These are phyloP conservation scores for Agrypnus murinus DNA, from an alignment of 2,888 invertebrate genomes.

Conservation along the genomic window DNA sequence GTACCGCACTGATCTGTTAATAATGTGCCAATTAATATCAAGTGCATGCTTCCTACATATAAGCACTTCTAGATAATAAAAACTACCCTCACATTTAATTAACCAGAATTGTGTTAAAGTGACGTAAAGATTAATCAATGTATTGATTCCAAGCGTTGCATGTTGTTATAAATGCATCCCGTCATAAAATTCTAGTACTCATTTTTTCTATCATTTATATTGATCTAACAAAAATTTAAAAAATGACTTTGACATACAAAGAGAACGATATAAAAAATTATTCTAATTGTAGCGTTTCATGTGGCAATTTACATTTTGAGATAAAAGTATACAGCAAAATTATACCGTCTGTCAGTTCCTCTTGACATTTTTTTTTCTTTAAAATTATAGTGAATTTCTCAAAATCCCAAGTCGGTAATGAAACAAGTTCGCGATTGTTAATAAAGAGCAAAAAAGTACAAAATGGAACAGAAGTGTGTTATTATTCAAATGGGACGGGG, in stretches of 20 bases:
- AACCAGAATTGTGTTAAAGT: too few species aligned
- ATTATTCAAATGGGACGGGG: conserved; percentile 47
- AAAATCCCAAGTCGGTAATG: conserved; percentile 38
- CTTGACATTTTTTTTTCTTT: too few species aligned
- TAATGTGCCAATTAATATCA: too few species aligned
- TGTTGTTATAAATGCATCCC: conserved; percentile 4
- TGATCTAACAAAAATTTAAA: not conserved
- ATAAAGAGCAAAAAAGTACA: conserved; percentile 45
- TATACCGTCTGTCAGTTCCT: too few species aligned
- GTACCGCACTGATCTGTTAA: too few species aligned
- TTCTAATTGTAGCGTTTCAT: too few species aligned
- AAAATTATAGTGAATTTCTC: conserved; percentile 3
- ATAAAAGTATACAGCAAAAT: too few species aligned
- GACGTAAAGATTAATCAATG: not conserved
- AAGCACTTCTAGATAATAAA: too few species aligned
- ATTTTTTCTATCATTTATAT: conserved; percentile 7
- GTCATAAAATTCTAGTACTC: conserved; percentile 7
- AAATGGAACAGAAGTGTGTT: conserved; percentile 39
- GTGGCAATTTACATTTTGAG: too few species aligned
- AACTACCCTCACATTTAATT: too few species aligned
- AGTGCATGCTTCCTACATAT: too few species aligned
- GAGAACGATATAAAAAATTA: too few species aligned
- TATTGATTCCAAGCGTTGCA: conserved; percentile 9
- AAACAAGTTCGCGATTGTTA: conserved; percentile 29
- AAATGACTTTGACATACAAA: not conserved